Evolutionary conservation across 2,888 invertebrate species (phyloP).

Genomic region (Venusia cambrica): DNA sequence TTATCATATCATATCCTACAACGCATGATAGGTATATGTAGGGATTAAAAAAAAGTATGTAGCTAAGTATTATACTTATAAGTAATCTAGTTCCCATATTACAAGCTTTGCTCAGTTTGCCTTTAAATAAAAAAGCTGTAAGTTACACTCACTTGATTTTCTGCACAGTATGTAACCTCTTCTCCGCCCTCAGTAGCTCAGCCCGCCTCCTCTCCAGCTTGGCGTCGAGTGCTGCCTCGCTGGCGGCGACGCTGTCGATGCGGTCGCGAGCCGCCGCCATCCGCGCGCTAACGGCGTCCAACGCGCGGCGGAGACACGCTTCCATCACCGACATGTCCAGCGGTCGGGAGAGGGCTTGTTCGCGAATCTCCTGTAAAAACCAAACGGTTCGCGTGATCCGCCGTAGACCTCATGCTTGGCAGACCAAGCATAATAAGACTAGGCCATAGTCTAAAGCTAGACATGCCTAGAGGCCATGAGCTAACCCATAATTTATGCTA

Average conservation of each 20-base stretch:
- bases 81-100: too few species aligned
- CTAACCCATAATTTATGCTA: too few species aligned
- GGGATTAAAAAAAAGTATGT: too few species aligned
- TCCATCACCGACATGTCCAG: slow-evolving; percentile 93
- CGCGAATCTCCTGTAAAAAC: slow-evolving; percentile 82
- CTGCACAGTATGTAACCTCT: slow-evolving; percentile 94
- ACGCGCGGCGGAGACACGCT: slow-evolving; percentile 87
- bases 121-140: background rate
- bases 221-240: slow-evolving; percentile 92
- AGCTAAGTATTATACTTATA: too few species aligned
- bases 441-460: too few species aligned
- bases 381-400: too few species aligned
- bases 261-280: slow-evolving; percentile 87
- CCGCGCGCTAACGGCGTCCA: slow-evolving; percentile 85
- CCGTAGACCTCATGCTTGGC: too few species aligned
- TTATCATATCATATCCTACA: too few species aligned
- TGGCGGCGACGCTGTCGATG: slow-evolving; percentile 92
- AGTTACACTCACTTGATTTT: slow-evolving; percentile 87
- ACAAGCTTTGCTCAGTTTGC: too few species aligned
- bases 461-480: too few species aligned
- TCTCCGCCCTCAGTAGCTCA: slow-evolving; percentile 95
- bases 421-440: too few species aligned
- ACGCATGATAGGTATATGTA: too few species aligned
- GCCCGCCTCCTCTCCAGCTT: slow-evolving; percentile 95
- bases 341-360: slow-evolving; percentile 89